Conservation (phyloP, 2,888 invertebrate genomes). For the Drosophila austrosaltans region DNA sequence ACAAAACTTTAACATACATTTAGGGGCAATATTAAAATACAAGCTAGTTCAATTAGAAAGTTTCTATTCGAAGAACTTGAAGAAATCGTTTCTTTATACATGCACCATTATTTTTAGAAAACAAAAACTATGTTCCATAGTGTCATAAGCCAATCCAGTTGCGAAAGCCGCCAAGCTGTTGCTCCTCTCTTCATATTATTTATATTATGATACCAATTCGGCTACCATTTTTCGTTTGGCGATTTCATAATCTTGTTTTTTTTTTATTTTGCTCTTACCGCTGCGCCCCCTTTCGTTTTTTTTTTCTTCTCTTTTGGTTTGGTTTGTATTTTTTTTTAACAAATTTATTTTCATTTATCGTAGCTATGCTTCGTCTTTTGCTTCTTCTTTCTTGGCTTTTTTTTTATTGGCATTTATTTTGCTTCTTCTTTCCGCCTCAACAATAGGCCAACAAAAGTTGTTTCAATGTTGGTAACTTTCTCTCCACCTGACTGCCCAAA, state of each 20-base stretch:
- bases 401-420: conserved; percentile 53
- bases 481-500: conserved; percentile 70
- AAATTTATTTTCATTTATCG: conserved; percentile 52
- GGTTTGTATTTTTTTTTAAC: conserved; percentile 33
- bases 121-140: background rate
- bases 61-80: too few species aligned
- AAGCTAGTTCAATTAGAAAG: too few species aligned
- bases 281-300: conserved; percentile 41
- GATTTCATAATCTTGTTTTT: conserved; percentile 67
- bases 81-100: too few species aligned
- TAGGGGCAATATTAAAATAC: too few species aligned
- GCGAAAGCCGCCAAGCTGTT: conserved; percentile 55
- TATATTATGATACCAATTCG: conserved; percentile 71
- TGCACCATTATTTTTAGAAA: background rate
- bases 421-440: conserved; percentile 50
- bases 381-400: conserved; percentile 43
- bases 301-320: conserved; percentile 50
- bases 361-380: conserved; percentile 50
- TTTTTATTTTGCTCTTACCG: conserved; percentile 37
- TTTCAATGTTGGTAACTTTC: conserved; percentile 76
- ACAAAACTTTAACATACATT: too few species aligned
- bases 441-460: conserved; percentile 65
- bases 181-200: conserved; percentile 37
- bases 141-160: conserved; percentile 41
- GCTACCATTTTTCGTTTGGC: conserved; percentile 71